Evolutionary conservation across 2,888 invertebrate species (phyloP), one percentile per base, ranked within the genome.

Genomic region (Apamea monoglypha): DNA sequence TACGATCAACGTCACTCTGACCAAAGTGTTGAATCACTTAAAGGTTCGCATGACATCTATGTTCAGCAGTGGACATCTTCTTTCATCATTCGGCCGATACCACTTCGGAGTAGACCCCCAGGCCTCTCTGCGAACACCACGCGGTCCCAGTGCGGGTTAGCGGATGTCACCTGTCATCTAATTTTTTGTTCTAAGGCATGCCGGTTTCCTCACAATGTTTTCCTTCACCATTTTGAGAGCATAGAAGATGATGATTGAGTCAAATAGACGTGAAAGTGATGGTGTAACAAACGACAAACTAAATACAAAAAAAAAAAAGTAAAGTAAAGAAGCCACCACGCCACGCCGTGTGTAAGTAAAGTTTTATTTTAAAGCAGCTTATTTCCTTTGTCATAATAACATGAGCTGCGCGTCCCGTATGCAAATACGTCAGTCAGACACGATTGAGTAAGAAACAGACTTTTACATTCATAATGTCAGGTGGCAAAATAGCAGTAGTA

Each of bases 381-480:
- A 53, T 83, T 69, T 71, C 61, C 4, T 56, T 63, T 69, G 47
- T 83, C 12, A 16, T 21, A 64, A n/a, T 40, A 40, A 59, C 53
- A 69, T 63, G 32, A 50, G 25, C 64, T 56, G 8, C 61, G 18
- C 59, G 75, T 68, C 56, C n/a, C 53, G 40, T 70, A 76, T 83
- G 61, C 82, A 83, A 81, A 85, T 74, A n/a, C n/a, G n/a, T n/a
- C n/a, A n/a, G n/a, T n/a, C n/a, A 86, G 69, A 73, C 64, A 70
- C 47, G 69, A 56, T 81, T 83, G 69, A 61, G 86, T 76, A 81
- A 80, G 70, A 53, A 68, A 69, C 61, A n/a, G 72, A 76, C 85
- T 70, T 82, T 76, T 76, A 73, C 53, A 56, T 81, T 76, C 73
- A 50, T 63, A 85, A 76, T 69, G 53, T 21, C n/a, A 0, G 16